These are phyloP conservation scores for Caerostris extrusa DNA, from an alignment of 1,140 invertebrate species.

Conservation along the genomic window DNA sequence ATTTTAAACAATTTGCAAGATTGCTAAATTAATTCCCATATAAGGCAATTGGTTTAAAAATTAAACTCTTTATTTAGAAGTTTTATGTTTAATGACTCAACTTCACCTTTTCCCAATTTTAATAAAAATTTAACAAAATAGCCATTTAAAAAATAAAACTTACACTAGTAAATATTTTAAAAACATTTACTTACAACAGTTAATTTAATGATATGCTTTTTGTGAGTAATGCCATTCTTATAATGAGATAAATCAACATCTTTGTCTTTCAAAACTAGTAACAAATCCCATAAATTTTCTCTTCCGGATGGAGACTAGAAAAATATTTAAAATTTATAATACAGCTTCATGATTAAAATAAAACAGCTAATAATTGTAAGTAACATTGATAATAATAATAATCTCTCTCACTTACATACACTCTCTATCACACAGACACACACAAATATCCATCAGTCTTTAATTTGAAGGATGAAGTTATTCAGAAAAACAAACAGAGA, in stretches of 20 bases:
- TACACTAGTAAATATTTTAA: background rate
- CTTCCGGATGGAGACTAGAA: conserved; percentile 80
- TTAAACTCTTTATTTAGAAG: too few relatives aligned
- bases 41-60: too few relatives aligned
- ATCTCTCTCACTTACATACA: too few relatives aligned
- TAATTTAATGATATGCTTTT: conserved; percentile 81
- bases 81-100: too few relatives aligned
- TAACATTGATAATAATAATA: too few relatives aligned
- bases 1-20: too few relatives aligned
- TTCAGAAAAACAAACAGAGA: too few relatives aligned
- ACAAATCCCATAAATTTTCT: conserved; percentile 83
- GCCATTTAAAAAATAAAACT: background rate
- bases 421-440: too few relatives aligned
- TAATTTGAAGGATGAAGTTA: too few relatives aligned
- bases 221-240: conserved; percentile 82
- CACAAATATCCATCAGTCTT: too few relatives aligned
- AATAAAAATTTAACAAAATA: background rate
- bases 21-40: background rate
- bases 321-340: conserved; percentile 15
- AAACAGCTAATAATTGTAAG: too few relatives aligned
- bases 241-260: conserved; percentile 81
- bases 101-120: background rate
- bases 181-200: conserved; percentile 80
- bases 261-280: conserved; percentile 80
- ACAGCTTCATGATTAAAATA: too few relatives aligned